phyloP scores from a whole-genome alignment of 2,888 invertebrate species.

The Lasioglossum malachurum region DNA sequence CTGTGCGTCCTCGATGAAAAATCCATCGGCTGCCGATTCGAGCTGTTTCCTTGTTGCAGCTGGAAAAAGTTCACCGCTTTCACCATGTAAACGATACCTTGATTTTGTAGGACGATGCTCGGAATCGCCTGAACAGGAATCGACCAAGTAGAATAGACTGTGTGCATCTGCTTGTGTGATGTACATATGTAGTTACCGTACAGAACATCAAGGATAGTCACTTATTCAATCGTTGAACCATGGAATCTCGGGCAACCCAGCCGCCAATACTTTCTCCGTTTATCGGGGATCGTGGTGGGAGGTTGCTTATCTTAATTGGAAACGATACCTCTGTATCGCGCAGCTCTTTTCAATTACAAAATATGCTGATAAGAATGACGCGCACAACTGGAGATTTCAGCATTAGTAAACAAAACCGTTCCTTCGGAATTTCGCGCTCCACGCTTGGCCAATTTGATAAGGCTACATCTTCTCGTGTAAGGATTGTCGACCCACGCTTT shows the following conservation, averaged over 20 bases:
- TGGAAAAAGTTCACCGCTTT: constrained; percentile 36
- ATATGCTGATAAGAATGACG: constrained; percentile 38
- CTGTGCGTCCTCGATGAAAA: constrained; percentile 1
- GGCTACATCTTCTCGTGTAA: neutral
- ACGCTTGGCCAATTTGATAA: neutral
- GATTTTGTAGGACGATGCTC: constrained; percentile 11
- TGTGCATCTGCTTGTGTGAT: neutral
- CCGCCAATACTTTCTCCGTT: constrained; percentile 51
- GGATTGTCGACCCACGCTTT: neutral
- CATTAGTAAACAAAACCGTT: constrained; percentile 22
- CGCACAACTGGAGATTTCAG: constrained; percentile 13
- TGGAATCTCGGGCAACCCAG: constrained; percentile 30
- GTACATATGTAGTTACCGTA: neutral
- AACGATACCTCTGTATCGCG: constrained; percentile 54
- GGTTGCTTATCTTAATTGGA: constrained; percentile 65
- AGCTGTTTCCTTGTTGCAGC: constrained; percentile 18
- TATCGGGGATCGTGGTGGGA: constrained; percentile 43
- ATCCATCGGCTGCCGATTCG: neutral
- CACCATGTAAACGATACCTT: constrained; percentile 32
- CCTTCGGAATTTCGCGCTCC: neutral
- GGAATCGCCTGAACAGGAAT: neutral
- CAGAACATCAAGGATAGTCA: neutral
- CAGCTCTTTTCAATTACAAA: constrained; percentile 54
- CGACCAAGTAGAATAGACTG: neutral
- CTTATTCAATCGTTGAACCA: constrained; percentile 16